A percentile compares a stretch with the other conserved stretches of the same genome.
Conservation (phyloP, 2,113 vertebrate species). For the Sphaerodactylus townsendi region DNA sequence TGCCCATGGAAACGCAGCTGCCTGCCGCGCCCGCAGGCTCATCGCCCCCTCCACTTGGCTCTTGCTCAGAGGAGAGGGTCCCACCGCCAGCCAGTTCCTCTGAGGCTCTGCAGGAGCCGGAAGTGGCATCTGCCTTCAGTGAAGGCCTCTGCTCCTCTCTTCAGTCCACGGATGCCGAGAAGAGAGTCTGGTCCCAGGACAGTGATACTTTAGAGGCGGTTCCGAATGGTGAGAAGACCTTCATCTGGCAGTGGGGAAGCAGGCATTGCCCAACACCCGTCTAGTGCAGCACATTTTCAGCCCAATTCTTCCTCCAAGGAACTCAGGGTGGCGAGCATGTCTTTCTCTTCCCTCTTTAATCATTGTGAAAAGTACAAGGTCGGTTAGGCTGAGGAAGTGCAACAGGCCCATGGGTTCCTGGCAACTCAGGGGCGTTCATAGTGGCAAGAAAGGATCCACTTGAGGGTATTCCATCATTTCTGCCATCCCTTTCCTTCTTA, state of each 20-base stretch:
- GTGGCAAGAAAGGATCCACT: too few species aligned
- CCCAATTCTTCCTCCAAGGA: too few species aligned
- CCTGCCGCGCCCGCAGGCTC: background rate
- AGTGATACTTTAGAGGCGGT: slow-evolving; percentile 74
- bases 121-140: slow-evolving; percentile 25
- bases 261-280: background rate
- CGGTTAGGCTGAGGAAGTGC: too few species aligned
- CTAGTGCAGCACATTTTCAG: background rate
- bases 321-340: too few species aligned
- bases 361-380: too few species aligned
- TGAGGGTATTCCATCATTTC: too few species aligned
- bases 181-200: slow-evolving; percentile 82
- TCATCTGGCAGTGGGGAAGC: background rate
- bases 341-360: too few species aligned
- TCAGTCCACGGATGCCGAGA: slow-evolving; percentile 69
- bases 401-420: too few species aligned
- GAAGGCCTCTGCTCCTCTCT: slow-evolving; percentile 45
- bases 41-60: slow-evolving; percentile 31
- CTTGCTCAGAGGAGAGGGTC: slow-evolving; percentile 59
- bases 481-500: too few species aligned
- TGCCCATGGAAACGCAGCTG: slow-evolving; percentile 51
- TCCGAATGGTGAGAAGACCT: slow-evolving; percentile 75
- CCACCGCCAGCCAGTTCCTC: slow-evolving; percentile 43
- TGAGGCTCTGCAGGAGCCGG: slow-evolving; percentile 30
- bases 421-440: too few species aligned